Conservation (phyloP, 1,140 invertebrate genomes). For the Paracyclopina nana region DNA sequence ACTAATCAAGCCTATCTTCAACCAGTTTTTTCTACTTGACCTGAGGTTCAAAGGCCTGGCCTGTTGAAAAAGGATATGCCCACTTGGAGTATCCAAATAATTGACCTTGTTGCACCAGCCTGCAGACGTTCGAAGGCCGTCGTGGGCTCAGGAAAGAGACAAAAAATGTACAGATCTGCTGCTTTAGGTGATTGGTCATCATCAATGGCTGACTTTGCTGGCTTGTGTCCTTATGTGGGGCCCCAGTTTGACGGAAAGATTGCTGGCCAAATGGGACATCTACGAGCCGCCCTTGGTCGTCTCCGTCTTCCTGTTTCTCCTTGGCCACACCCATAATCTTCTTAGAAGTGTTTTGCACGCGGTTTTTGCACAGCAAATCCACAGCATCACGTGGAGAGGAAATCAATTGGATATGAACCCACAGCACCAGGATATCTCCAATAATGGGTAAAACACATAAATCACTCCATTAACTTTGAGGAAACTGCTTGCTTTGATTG, state of each 20-base stretch:
- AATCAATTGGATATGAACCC: constrained; percentile 7
- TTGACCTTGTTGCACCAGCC: too few relatives aligned
- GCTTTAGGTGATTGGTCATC: constrained; percentile 8
- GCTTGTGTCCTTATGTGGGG: constrained; percentile 7
- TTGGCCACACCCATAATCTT: constrained; percentile 12
- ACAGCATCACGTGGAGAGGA: constrained; percentile 12
- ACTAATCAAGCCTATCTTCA: too few relatives aligned
- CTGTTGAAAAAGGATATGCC: too few relatives aligned
- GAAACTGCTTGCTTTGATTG: too few relatives aligned
- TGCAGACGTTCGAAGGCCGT: too few relatives aligned
- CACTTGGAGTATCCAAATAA: too few relatives aligned
- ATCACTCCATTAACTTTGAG: too few relatives aligned
- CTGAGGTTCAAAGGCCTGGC: too few relatives aligned
- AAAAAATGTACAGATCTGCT: background rate
- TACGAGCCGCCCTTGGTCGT: constrained; percentile 3
- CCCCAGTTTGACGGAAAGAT: constrained; percentile 5
- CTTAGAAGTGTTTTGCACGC: constrained; percentile 11
- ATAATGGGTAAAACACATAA: too few relatives aligned
- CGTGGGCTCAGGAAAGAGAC: too few relatives aligned
- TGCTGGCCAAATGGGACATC: constrained; percentile 13
- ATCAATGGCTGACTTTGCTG: constrained; percentile 10
- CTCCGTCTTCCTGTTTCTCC: constrained; percentile 10
- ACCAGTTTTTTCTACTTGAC: too few relatives aligned
- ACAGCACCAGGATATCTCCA: too few relatives aligned
- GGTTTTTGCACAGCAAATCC: constrained; percentile 13